These are phyloP conservation scores for Decapterus maruadsi DNA, from an alignment of 2,797 vertebrate species.

Conservation along the genomic window DNA sequence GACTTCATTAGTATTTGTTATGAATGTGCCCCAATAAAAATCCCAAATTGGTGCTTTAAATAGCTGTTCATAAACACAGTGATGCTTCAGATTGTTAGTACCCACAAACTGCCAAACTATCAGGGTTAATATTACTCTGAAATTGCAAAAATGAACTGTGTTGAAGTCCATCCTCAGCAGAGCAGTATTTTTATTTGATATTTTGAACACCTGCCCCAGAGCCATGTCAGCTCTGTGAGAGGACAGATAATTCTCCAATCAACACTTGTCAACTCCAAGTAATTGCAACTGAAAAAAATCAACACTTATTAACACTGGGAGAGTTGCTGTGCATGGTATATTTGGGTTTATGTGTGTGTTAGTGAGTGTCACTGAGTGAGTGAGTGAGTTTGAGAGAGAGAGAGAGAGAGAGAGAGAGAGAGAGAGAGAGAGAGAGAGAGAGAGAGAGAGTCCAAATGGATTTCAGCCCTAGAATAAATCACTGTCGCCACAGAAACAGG, in stretches of 20 bases:
- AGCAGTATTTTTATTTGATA: constrained; percentile 60
- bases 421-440: constrained; percentile 54
- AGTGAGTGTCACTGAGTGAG: constrained; percentile 54
- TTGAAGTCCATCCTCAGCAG: constrained; percentile 28
- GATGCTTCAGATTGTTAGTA: constrained; percentile 33
- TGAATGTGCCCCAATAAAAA: constrained; percentile 1
- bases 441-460: constrained; percentile 82
- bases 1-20: constrained; percentile 20
- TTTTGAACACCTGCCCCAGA: constrained; percentile 60
- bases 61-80: constrained; percentile 11
- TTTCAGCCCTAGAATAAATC: constrained; percentile 88
- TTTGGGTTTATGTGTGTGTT: constrained; percentile 61
- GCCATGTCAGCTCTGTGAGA: constrained; percentile 60
- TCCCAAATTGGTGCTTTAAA: constrained; percentile 25
- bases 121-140: constrained; percentile 25
- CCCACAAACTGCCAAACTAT: constrained; percentile 22
- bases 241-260: constrained; percentile 73
- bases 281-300: constrained; percentile 65
- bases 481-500: constrained; percentile 86
- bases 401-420: constrained; percentile 35
- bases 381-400: constrained; percentile 41
- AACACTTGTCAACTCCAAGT: constrained; percentile 67
- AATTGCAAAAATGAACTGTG: constrained; percentile 34
- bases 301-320: constrained; percentile 65
- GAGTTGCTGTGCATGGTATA: constrained; percentile 58